Percentiles rank a stretch among this genome's conserved stretches.
Evolutionary conservation across 2,888 invertebrate genomes (phyloP).

Genomic region (Pharmacophagus antenor): DNA sequence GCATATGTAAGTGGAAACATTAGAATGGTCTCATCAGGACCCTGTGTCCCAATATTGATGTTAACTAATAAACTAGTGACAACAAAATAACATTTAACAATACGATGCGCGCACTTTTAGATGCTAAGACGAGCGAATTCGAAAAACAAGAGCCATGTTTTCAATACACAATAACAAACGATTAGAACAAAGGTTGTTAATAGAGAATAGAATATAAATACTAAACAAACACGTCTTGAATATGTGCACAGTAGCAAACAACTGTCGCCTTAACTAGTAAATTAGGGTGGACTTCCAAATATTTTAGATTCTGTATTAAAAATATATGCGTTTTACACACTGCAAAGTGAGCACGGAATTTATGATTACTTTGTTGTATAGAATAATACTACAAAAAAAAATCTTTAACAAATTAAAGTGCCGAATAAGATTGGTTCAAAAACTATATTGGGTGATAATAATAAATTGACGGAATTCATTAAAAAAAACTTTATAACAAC

Average conservation of each 20-base stretch:
- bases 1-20: background rate
- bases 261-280: slow-evolving; percentile 19
- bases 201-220: slow-evolving; percentile 69
- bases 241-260: slow-evolving; percentile 33
- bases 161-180: slow-evolving; percentile 65
- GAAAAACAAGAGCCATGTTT: slow-evolving; percentile 63
- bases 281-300: slow-evolving; percentile 3
- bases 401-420: background rate
- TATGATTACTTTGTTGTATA: background rate
- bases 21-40: slow-evolving; percentile 9
- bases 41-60: slow-evolving; percentile 3
- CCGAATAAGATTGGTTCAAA: background rate
- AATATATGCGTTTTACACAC: background rate
- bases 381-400: background rate
- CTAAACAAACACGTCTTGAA: slow-evolving; percentile 58
- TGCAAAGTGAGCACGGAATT: no score
- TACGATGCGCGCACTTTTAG: slow-evolving; percentile 29
- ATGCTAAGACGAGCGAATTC: slow-evolving; percentile 34
- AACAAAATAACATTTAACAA: slow-evolving; percentile 49
- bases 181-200: slow-evolving; percentile 70
- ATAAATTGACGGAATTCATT: background rate
- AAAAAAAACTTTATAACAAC: background rate
- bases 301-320: background rate
- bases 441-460: background rate
- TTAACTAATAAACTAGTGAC: slow-evolving; percentile 37